A percentile compares a stretch with the other conserved stretches of the same genome.
phyloP scores from a whole-genome alignment of 2,888 invertebrate genomes.

The Deilephila elpenor region DNA sequence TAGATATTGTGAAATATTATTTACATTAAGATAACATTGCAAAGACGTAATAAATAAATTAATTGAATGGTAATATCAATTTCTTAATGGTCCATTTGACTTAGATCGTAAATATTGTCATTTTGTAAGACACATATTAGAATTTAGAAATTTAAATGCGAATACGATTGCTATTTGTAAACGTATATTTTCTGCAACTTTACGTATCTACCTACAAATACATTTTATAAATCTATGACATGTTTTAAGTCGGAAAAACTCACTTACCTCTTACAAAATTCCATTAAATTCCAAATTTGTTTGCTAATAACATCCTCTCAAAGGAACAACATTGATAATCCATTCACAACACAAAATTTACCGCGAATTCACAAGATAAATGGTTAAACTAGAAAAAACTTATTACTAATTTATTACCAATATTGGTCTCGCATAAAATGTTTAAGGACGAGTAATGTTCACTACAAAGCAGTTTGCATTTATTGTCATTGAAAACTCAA shows the following conservation, averaged over 20 bases:
- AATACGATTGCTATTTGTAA: too few relatives aligned
- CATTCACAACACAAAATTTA: slow-evolving; percentile 66
- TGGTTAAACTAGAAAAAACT: slow-evolving; percentile 32
- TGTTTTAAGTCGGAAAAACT: slow-evolving; percentile 10
- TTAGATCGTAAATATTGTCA: too few relatives aligned
- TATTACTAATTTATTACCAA: neutral
- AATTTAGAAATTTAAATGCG: too few relatives aligned
- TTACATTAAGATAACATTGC: too few relatives aligned
- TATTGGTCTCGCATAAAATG: neutral
- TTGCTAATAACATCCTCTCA: slow-evolving; percentile 77
- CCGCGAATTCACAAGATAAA: slow-evolving; percentile 55
- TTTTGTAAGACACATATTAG: neutral
- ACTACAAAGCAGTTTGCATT: slow-evolving; percentile 27
- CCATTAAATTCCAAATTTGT: slow-evolving; percentile 73
- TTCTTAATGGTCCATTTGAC: too few relatives aligned
- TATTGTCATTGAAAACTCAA: slow-evolving; percentile 60
- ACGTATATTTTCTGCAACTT: neutral
- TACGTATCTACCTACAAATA: neutral
- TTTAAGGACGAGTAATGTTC: slow-evolving; percentile 4
- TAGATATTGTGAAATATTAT: too few relatives aligned
- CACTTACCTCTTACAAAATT: slow-evolving; percentile 73
- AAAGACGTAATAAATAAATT: too few relatives aligned
- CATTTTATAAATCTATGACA: neutral
- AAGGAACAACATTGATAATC: slow-evolving; percentile 65
- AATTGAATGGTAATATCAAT: too few relatives aligned